Conservation (phyloP, 2,797 vertebrate species). For the Melanitta fusca region DNA sequence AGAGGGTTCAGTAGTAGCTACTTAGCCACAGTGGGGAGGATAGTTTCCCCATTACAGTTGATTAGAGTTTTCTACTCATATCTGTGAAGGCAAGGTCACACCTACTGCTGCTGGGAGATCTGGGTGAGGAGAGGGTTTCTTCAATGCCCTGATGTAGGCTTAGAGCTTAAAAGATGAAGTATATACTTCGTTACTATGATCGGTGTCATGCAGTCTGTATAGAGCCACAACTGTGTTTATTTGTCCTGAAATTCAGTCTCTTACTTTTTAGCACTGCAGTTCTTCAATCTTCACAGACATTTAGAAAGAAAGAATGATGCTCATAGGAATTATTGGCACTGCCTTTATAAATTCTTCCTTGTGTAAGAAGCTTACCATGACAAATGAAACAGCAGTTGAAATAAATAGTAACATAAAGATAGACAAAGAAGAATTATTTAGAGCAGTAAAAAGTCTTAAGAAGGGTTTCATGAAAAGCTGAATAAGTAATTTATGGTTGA, state of each 20-base stretch:
- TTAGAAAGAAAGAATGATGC: neutral
- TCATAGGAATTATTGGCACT: neutral
- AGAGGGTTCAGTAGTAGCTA: neutral
- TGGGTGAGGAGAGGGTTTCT: neutral
- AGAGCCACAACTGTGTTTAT: neutral
- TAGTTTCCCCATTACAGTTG: neutral
- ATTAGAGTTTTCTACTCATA: neutral
- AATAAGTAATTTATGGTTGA: neutral
- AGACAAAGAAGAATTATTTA: neutral
- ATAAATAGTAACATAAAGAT: neutral
- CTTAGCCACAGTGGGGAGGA: neutral
- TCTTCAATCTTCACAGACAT: neutral
- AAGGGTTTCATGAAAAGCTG: neutral
- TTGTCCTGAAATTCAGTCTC: neutral
- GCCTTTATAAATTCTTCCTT: neutral
- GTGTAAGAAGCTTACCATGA: neutral
- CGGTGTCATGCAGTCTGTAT: neutral
- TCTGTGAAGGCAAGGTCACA: neutral
- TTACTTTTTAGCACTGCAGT: neutral
- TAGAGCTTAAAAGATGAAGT: neutral
- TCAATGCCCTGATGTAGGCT: accelerated
- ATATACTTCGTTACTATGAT: neutral
- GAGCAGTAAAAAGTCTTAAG: neutral
- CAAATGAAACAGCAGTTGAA: neutral
- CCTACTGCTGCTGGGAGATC: neutral